Evolutionary conservation across 2,888 invertebrate species (phyloP).

Genomic region (Pteria penguin): DNA sequence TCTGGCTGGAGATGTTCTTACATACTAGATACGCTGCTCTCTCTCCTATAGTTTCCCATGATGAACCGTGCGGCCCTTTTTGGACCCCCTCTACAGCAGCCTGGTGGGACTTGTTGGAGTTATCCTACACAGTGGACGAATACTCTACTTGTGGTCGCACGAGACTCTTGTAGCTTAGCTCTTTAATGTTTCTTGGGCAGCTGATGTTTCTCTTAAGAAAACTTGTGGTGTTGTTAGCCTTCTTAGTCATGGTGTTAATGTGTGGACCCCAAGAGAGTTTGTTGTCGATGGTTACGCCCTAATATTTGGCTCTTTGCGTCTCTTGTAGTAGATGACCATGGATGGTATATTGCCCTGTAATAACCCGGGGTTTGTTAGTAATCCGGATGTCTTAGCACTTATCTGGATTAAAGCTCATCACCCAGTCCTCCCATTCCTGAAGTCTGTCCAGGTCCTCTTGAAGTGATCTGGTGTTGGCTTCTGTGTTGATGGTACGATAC

Average conservation of each 20-base stretch:
- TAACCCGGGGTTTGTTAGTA: constrained; percentile 6
- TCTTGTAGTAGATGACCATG: constrained; percentile 15
- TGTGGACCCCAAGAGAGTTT: constrained; percentile 33
- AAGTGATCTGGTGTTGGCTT: neutral
- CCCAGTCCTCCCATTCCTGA: constrained; percentile 28
- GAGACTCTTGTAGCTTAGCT: neutral
- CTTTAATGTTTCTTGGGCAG: neutral
- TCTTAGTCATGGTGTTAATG: constrained; percentile 29
- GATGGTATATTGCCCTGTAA: neutral
- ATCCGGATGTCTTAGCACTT: constrained; percentile 37
- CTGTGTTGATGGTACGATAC: neutral
- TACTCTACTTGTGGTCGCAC: neutral
- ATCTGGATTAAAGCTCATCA: constrained; percentile 38
- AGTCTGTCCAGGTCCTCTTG: neutral
- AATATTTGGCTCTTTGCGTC: constrained; percentile 28
- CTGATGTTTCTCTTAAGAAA: constrained; percentile 18
- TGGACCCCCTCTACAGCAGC: neutral
- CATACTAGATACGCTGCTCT: neutral
- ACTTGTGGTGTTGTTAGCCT: constrained; percentile 38
- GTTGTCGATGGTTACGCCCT: constrained; percentile 41
- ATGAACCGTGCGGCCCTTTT: neutral
- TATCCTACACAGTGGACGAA: neutral
- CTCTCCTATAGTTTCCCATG: neutral
- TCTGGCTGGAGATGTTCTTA: neutral
- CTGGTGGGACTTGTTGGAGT: neutral